These are phyloP conservation scores for Thymallus thymallus DNA, from an alignment of 2,113 vertebrate genomes.

Conservation along the genomic window DNA sequence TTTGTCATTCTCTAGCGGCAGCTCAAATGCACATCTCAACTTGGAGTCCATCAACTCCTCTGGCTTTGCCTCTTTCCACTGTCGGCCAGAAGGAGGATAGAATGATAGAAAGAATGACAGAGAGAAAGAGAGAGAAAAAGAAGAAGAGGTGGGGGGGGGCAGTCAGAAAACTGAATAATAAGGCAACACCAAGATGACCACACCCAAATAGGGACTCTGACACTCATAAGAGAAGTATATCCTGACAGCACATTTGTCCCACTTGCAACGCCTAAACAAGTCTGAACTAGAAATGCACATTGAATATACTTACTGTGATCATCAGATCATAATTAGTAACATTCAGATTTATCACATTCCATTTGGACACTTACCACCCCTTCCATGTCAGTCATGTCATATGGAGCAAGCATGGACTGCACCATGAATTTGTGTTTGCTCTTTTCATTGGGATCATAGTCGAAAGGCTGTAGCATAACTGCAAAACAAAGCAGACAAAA, in stretches of 20 bases:
- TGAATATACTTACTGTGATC: not conserved
- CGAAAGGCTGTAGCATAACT: slow-evolving; percentile 98
- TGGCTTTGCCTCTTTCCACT: slow-evolving; percentile 97
- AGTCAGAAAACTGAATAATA: not conserved
- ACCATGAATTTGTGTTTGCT: slow-evolving; percentile 99
- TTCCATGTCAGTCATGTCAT: slow-evolving; percentile 87
- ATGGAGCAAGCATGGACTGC: slow-evolving; percentile 83
- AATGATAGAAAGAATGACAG: not conserved
- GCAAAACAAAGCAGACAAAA: slow-evolving; percentile 63
- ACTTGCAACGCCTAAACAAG: not conserved
- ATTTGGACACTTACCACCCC: slow-evolving; percentile 82
- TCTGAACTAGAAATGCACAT: not conserved
- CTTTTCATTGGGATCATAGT: slow-evolving; percentile 97
- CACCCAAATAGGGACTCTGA: no score
- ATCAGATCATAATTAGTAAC: no score
- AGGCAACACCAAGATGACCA: not conserved
- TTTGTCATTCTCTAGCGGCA: slow-evolving; percentile 92
- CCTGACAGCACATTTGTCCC: not conserved
- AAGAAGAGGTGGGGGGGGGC: no score
- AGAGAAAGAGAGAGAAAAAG: not conserved
- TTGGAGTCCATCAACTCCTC: slow-evolving; percentile 99
- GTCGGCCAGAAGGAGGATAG: slow-evolving; percentile 25
- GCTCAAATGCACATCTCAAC: slow-evolving; percentile 93
- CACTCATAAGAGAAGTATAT: no score
- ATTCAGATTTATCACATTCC: no score